These are phyloP conservation scores for Cecropterus lyciades DNA, from an alignment of 1,140 invertebrate genomes.

Conservation along the genomic window DNA sequence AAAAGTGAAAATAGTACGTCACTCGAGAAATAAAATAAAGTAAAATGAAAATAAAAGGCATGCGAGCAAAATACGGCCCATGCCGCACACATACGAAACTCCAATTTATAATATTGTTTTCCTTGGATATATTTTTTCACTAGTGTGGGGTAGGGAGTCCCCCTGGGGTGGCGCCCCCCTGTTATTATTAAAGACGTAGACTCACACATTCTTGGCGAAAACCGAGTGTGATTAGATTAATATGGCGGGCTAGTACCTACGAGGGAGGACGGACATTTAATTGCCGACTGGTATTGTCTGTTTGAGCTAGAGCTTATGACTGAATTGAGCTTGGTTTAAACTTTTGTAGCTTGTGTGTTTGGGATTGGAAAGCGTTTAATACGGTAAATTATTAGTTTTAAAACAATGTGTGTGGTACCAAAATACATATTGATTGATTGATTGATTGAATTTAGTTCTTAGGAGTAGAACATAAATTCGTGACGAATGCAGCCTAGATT, in stretches of 20 bases:
- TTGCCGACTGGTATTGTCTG: conserved; percentile 14
- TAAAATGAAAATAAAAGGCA: conserved; percentile 71
- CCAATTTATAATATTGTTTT: conserved; percentile 85
- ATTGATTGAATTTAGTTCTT: too few species aligned
- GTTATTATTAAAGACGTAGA: conserved; percentile 83
- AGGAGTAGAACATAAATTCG: too few species aligned
- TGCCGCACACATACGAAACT: conserved; percentile 52
- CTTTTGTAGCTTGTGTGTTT: too few species aligned
- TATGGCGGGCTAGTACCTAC: conserved; percentile 50
- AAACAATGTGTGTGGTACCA: too few species aligned
- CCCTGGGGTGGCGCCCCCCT: conserved; percentile 49
- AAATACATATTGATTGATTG: too few species aligned
- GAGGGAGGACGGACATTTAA: conserved; percentile 36
- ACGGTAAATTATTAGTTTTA: too few species aligned
- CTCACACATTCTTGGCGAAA: conserved; percentile 77
- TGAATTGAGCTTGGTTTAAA: too few species aligned
- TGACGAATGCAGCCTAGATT: too few species aligned
- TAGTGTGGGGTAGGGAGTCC: conserved; percentile 61
- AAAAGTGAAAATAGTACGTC: conserved; percentile 59
- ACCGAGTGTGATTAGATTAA: conserved; percentile 81
- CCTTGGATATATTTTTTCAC: conserved; percentile 83
- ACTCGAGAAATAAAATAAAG: conserved; percentile 70
- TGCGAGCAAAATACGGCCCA: conserved; percentile 59
- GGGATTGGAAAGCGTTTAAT: too few species aligned
- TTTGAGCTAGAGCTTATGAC: neutral